phyloP scores from a whole-genome alignment of 2,113 vertebrate species.

The Rhagologus leucostigma region DNA sequence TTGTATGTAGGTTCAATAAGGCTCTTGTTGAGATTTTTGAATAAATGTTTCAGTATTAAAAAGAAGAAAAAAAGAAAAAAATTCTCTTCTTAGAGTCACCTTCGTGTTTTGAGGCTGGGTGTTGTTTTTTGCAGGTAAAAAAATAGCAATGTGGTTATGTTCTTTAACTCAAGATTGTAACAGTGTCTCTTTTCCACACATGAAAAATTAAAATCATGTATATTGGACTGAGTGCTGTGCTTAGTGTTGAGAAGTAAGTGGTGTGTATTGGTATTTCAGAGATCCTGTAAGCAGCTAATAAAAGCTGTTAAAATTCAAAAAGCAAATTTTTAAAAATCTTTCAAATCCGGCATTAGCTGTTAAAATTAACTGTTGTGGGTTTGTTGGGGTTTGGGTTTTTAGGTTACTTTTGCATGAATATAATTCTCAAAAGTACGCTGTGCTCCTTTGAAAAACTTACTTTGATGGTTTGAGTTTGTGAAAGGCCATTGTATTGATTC shows the following conservation, averaged over 20 bases:
- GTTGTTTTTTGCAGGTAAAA: background rate
- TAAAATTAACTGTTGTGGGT: background rate
- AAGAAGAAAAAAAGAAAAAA: background rate
- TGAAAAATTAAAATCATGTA: background rate
- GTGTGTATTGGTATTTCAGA: background rate
- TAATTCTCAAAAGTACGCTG: background rate
- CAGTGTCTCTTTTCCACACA: background rate
- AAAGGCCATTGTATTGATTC: conserved; percentile 31
- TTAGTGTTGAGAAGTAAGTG: background rate
- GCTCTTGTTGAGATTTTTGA: background rate
- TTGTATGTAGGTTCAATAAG: background rate
- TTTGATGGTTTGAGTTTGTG: background rate
- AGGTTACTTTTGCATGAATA: background rate
- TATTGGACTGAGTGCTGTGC: background rate
- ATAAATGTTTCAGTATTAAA: background rate
- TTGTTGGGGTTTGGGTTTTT: background rate
- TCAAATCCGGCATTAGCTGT: background rate
- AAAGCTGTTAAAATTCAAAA: background rate
- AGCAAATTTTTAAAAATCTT: background rate
- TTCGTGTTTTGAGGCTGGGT: background rate
- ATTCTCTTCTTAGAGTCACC: background rate
- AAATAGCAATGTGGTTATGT: background rate
- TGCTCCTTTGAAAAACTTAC: background rate
- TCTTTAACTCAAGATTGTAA: background rate
- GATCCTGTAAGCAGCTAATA: background rate